These are phyloP conservation scores for Druon quercuslanigerum DNA, from an alignment of 1,140 invertebrate species.

Conservation along the genomic window DNA sequence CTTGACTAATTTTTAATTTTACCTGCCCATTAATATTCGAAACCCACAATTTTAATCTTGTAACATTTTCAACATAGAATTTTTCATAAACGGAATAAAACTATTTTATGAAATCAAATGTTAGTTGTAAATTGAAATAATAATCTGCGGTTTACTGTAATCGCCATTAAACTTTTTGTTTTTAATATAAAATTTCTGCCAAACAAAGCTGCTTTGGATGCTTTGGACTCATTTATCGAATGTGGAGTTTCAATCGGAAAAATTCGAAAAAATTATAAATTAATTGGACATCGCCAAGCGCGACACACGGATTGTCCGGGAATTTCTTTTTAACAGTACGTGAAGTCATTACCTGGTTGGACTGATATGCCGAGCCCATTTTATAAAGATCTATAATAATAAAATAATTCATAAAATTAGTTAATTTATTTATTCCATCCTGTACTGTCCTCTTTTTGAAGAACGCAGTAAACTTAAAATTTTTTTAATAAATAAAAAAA, in stretches of 20 bases:
- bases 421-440: no score
- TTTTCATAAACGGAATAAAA: no score
- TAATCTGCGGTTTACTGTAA: no score
- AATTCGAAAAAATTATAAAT: conserved; percentile 66
- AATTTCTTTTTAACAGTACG: conserved; percentile 74
- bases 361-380: conserved; percentile 49
- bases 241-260: conserved; percentile 70
- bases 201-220: conserved; percentile 67
- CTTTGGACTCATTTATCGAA: conserved; percentile 69
- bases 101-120: neutral
- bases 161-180: no score
- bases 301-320: conserved; percentile 74
- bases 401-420: no score
- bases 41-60: no score
- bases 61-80: no score
- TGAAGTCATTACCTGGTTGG: conserved; percentile 75
- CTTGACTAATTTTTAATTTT: no score
- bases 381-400: neutral
- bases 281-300: conserved; percentile 76
- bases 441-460: no score
- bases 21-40: no score
- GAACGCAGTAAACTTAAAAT: no score
- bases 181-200: conserved; percentile 72
- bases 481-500: no score
- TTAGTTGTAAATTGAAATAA: neutral